Percentiles rank a stretch among this genome's conserved stretches.
phyloP scores from a whole-genome alignment of 2,113 vertebrate genomes.

The Hassar affinis region DNA sequence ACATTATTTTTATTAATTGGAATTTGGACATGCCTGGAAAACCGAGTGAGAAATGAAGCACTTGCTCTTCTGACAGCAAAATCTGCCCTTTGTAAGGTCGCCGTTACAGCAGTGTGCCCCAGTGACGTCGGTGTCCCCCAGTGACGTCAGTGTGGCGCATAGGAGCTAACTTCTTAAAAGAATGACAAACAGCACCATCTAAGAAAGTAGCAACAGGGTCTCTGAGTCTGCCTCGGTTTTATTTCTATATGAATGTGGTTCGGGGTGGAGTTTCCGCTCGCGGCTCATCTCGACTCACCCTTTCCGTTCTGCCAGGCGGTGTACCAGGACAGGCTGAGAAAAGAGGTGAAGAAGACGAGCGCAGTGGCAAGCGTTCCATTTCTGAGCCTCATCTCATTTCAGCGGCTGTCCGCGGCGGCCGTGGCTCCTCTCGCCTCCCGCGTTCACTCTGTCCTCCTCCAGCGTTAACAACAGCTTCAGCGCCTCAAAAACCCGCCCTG shows the following conservation, averaged over 20 bases:
- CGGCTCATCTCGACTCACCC: slow-evolving; percentile 74
- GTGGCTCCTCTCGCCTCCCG: slow-evolving; percentile 54
- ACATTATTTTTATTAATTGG: neutral
- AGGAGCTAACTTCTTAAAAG: neutral
- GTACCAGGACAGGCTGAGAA: slow-evolving; percentile 98
- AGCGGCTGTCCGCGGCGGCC: slow-evolving; percentile 82
- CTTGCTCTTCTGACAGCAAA: neutral
- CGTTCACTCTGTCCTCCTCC: slow-evolving; percentile 18
- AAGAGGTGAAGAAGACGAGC: slow-evolving; percentile 92
- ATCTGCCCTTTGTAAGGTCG: neutral
- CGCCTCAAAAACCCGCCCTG: slow-evolving; percentile 18
- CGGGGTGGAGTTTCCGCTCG: neutral
- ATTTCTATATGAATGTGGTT: neutral
- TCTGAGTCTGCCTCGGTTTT: neutral
- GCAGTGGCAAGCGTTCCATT: slow-evolving; percentile 98
- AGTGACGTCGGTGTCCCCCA: neutral
- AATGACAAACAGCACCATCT: neutral
- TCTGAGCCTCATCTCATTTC: slow-evolving; percentile 99
- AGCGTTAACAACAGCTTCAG: slow-evolving; percentile 2
- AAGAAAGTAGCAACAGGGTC: neutral
- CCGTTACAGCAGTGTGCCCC: neutral
- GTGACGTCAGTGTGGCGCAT: neutral
- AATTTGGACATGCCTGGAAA: neutral
- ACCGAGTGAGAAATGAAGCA: neutral
- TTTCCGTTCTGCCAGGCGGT: slow-evolving; percentile 98